Evolutionary conservation across 2,113 vertebrate genomes (phyloP).

Genomic region (Chionomys nivalis): DNA sequence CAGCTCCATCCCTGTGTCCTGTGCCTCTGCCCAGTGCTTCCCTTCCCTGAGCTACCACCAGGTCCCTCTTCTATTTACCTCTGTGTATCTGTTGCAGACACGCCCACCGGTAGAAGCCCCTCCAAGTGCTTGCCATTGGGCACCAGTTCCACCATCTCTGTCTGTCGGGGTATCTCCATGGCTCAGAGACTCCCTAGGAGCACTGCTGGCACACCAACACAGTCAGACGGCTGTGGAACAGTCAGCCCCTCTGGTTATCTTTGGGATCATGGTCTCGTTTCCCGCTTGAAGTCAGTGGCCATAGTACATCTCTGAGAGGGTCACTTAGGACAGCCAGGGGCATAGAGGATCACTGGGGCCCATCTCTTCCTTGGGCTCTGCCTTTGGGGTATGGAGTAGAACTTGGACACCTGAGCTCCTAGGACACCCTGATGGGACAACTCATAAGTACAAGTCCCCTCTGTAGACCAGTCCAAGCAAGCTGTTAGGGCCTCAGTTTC

Average conservation of each 20-base stretch:
- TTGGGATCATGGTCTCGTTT: background rate
- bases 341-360: too few relatives aligned
- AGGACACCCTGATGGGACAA: background rate
- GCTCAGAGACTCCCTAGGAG: background rate
- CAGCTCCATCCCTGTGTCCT: background rate
- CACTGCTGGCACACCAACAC: background rate
- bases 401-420: background rate
- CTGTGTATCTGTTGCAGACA: slow-evolving; percentile 61
- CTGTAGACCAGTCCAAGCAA: background rate
- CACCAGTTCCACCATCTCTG: slow-evolving; percentile 88
- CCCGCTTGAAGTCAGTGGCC: background rate
- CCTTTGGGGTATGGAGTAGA: background rate
- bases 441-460: background rate
- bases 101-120: background rate
- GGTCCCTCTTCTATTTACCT: slow-evolving; percentile 76
- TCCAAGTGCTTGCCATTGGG: slow-evolving; percentile 86
- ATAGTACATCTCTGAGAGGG: background rate
- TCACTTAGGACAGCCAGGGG: background rate
- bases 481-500: background rate
- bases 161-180: slow-evolving; percentile 81
- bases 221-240: background rate
- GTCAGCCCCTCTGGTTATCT: background rate
- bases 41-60: too few relatives aligned
- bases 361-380: background rate
- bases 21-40: background rate